Evolutionary conservation across 2,113 vertebrate genomes (phyloP), one percentile per base, ranked within the genome.

Genomic region (Muntiacus muntjak): DNA sequence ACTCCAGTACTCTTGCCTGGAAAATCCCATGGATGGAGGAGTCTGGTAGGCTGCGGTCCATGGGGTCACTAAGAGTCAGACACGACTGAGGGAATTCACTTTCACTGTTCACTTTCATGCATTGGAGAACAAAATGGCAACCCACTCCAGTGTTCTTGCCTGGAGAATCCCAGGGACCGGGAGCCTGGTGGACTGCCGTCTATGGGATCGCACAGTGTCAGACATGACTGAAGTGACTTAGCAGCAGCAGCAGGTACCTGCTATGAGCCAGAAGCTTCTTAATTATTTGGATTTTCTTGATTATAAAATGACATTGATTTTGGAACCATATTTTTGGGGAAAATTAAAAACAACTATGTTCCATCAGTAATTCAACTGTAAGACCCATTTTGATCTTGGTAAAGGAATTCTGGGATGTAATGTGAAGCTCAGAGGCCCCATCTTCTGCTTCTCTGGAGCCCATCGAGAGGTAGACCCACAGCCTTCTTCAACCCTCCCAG

Each of bases 301-400:
- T n/a, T 54, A 83, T 25, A 83, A 91, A 58, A 79, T 26, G 64
- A 1, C 25, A 57, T 60, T 95, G 14, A 91, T 79, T 91, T 81
- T 85, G 47, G 33, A 92, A 28, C 28, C 92, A 36, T 88, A 21
- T 89, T 85, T 92, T 81, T 16, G 8, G 43, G 8, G 0, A 47
- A 88, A 67, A 50, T 50, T 33, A 45, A 58, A 89, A 86, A 23
- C 12, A 58, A 25, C 14, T 85, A 28, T 71, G 4, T 60, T 55
- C n/a, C 1, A 5, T 26, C 71, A 94, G 45, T 33, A 26, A 9
- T 7, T 86, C 28, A 78, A 43, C 4, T 28, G 1, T 87, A 58
- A 90, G 36, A 57, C 86, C 23, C 13, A 23, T 78, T 94, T 91
- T 81, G 62, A 57, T 91, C 62, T 62, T 91, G 36, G 58, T 47